These are phyloP conservation scores for Planococcus citri DNA, from an alignment of 1,140 invertebrate genomes.

Conservation along the genomic window DNA sequence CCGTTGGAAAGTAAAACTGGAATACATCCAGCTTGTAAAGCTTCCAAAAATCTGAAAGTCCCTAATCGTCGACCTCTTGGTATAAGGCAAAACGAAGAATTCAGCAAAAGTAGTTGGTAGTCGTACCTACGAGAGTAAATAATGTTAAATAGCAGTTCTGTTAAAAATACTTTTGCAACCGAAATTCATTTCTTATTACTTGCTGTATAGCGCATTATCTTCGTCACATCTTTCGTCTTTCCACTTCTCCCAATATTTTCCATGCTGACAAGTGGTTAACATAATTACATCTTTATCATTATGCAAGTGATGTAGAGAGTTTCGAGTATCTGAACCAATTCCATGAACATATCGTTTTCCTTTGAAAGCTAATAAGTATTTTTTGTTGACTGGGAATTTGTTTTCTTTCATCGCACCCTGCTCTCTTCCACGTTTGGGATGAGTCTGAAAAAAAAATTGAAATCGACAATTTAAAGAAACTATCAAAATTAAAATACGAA, in stretches of 20 bases:
- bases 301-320: conserved; percentile 94
- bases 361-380: conserved; percentile 89
- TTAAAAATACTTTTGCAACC: conserved; percentile 9
- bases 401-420: conserved; percentile 63
- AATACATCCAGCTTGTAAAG: conserved; percentile 87
- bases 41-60: conserved; percentile 91
- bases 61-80: conserved; percentile 91
- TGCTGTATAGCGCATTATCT: conserved; percentile 95
- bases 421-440: conserved; percentile 78
- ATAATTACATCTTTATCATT: conserved; percentile 89
- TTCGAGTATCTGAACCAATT: conserved; percentile 94
- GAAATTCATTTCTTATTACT: conserved; percentile 44
- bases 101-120: conserved; percentile 86
- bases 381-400: conserved; percentile 74
- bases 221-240: conserved; percentile 91
- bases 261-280: conserved; percentile 94
- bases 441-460: conserved; percentile 42
- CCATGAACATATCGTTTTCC: conserved; percentile 97
- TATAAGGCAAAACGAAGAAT: conserved; percentile 96
- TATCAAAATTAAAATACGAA: too few species aligned
- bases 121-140: conserved; percentile 63
- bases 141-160: conserved; percentile 24
- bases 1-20: conserved; percentile 93
- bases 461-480: neutral
- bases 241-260: conserved; percentile 93